These are phyloP conservation scores for Automeris io DNA, from an alignment of 2,888 invertebrate genomes.

Conservation along the genomic window DNA sequence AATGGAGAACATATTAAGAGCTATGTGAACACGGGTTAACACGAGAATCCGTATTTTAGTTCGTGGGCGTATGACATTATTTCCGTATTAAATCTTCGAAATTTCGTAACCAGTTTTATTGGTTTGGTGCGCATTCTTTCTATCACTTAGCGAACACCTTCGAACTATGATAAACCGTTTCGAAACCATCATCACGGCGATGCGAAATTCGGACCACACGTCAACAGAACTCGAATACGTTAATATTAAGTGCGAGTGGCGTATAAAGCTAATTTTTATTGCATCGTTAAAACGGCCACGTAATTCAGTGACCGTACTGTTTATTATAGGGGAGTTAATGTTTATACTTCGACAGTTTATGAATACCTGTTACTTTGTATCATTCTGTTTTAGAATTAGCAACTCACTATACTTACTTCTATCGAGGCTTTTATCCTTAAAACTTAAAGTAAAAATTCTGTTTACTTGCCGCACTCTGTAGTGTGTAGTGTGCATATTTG, in stretches of 20 bases:
- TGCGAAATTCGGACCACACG: slow-evolving; percentile 60
- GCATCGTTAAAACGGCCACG: not conserved
- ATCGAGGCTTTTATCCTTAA: too few relatives aligned
- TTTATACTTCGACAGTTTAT: not conserved
- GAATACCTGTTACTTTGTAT: not conserved
- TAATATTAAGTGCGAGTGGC: slow-evolving; percentile 3
- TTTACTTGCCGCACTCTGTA: too few relatives aligned
- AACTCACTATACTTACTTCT: too few relatives aligned
- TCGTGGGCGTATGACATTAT: slow-evolving; percentile 50
- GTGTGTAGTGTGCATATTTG: too few relatives aligned
- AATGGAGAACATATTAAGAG: slow-evolving; percentile 33
- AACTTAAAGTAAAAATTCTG: too few relatives aligned
- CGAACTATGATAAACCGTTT: slow-evolving; percentile 36
- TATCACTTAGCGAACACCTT: slow-evolving; percentile 51
- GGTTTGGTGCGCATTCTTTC: slow-evolving; percentile 36
- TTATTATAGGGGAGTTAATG: not conserved
- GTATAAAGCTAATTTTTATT: slow-evolving; percentile 4
- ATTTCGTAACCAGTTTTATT: slow-evolving; percentile 50
- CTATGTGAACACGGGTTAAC: slow-evolving; percentile 30
- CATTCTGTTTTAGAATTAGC: too few relatives aligned
- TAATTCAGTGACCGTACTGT: slow-evolving; percentile 1
- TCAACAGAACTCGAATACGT: slow-evolving; percentile 8
- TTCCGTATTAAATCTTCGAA: slow-evolving; percentile 41
- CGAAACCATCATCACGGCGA: slow-evolving; percentile 38
- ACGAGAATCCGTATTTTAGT: slow-evolving; percentile 31